Percentiles rank a stretch among this genome's conserved stretches.
These are phyloP conservation scores for Lutraria rhynchaena DNA, from an alignment of 1,140 invertebrate species.

Conservation along the genomic window DNA sequence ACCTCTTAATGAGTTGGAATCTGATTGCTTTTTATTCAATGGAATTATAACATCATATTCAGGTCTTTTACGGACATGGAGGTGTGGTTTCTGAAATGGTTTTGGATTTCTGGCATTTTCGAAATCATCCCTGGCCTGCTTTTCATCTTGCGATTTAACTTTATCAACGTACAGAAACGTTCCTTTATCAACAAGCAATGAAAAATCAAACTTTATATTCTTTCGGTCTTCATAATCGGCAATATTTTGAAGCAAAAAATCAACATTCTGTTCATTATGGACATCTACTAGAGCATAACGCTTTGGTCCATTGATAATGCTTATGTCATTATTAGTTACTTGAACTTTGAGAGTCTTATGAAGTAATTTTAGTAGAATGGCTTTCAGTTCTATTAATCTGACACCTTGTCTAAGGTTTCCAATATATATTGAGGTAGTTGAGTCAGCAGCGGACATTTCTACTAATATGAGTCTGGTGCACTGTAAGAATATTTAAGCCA, in stretches of 20 bases:
- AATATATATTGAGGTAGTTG: conserved; percentile 41
- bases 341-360: conserved; percentile 34
- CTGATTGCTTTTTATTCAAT: neutral
- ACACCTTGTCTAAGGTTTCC: conserved; percentile 22
- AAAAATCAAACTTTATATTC: conserved; percentile 49
- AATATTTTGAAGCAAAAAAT: conserved; percentile 34
- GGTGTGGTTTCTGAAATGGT: conserved; percentile 50
- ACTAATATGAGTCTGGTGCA: too few relatives aligned
- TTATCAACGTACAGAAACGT: conserved; percentile 46
- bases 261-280: conserved; percentile 55
- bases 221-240: conserved; percentile 32
- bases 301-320: conserved; percentile 53
- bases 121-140: conserved; percentile 53
- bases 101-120: conserved; percentile 49
- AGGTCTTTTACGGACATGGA: conserved; percentile 28
- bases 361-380: conserved; percentile 25
- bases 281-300: conserved; percentile 57
- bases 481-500: too few relatives aligned
- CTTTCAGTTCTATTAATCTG: conserved; percentile 47
- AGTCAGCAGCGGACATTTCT: conserved; percentile 7
- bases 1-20: neutral
- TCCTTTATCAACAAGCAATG: conserved; percentile 10
- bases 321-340: conserved; percentile 48
- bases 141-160: conserved; percentile 50
- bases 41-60: conserved; percentile 29